Conservation (phyloP, 2,888 invertebrate species). For the Drosophila diplacantha region DNA sequence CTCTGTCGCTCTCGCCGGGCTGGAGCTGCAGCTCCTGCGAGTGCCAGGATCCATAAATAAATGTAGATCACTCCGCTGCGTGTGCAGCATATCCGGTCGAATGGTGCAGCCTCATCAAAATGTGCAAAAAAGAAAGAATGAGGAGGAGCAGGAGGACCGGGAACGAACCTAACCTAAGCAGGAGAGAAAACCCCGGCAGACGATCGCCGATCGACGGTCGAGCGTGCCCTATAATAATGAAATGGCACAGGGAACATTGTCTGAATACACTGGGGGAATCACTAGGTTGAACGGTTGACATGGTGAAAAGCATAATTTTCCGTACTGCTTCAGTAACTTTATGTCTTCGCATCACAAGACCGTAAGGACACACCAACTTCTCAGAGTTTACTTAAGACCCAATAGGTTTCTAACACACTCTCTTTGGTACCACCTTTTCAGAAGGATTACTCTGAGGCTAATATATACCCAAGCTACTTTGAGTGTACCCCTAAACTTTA, state of each 20-base stretch:
- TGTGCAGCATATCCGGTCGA: conserved; percentile 67
- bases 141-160: conserved; percentile 11
- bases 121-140: conserved; percentile 47
- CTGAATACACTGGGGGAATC: background rate
- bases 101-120: conserved; percentile 57
- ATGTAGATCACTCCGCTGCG: conserved; percentile 69
- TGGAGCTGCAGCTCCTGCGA: background rate
- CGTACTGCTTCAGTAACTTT: too few species aligned
- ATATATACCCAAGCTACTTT: background rate
- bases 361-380: background rate
- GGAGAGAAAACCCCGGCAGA: conserved; percentile 18
- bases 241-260: conserved; percentile 42
- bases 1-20: background rate
- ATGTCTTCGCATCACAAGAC: too few species aligned
- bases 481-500: background rate
- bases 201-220: conserved; percentile 37
- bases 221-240: conserved; percentile 66
- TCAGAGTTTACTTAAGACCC: background rate
- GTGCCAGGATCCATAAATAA: conserved; percentile 73
- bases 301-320: too few species aligned
- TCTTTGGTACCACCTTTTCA: too few species aligned
- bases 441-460: too few species aligned
- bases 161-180: conserved; percentile 18
- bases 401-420: too few species aligned
- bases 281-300: too few species aligned